These are phyloP conservation scores for Melanaphis sacchari DNA, from an alignment of 1,140 invertebrate genomes.

Conservation along the genomic window DNA sequence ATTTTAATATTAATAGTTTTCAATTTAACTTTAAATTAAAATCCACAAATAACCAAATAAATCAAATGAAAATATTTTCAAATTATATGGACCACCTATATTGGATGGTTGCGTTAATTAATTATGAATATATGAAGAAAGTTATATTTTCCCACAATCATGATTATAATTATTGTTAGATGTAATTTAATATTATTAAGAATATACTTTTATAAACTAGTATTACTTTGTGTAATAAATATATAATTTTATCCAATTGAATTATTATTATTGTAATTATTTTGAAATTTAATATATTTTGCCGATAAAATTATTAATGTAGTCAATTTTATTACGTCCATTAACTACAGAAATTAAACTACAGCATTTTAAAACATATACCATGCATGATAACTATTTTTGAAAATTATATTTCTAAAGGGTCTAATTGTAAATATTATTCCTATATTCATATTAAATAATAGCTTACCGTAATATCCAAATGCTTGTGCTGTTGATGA, in stretches of 20 bases:
- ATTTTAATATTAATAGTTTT: constrained; percentile 35
- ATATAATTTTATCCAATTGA: not conserved
- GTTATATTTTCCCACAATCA: constrained; percentile 37
- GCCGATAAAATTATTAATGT: constrained; percentile 13
- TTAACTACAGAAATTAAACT: constrained; percentile 14
- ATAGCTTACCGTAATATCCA: constrained; percentile 98
- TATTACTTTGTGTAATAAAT: not conserved
- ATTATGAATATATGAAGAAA: constrained; percentile 22
- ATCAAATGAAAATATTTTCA: constrained; percentile 36
- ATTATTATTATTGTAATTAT: constrained; percentile 33
- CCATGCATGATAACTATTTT: constrained; percentile 19
- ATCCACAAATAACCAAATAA: constrained; percentile 22
- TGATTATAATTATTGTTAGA: constrained; percentile 18
- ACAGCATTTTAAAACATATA: constrained; percentile 22
- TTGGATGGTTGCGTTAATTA: constrained; percentile 58
- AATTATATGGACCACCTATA: constrained; percentile 47
- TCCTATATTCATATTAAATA: constrained; percentile 61
- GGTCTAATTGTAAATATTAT: not conserved
- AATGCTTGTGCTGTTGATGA: constrained; percentile 84
- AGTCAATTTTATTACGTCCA: constrained; percentile 43
- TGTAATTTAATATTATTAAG: constrained; percentile 26
- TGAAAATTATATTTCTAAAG: not conserved
- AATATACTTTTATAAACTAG: not conserved
- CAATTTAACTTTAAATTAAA: constrained; percentile 28
- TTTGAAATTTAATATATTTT: constrained; percentile 39